Conservation (phyloP, 2,113 vertebrate genomes). For the Malurus alboscapulatus region DNA sequence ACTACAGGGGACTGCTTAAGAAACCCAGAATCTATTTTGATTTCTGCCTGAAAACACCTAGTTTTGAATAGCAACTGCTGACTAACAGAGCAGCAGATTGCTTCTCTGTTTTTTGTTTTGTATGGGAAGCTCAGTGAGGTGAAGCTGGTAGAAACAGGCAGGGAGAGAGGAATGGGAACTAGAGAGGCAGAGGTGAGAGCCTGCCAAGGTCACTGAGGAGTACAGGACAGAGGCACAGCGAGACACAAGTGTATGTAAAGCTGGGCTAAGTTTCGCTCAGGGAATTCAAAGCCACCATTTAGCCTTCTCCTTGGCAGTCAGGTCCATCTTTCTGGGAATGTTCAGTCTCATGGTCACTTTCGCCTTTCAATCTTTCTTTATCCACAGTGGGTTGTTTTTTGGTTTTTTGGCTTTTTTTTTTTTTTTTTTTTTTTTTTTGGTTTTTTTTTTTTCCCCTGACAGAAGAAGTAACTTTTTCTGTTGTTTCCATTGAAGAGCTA, state of each 20-base stretch:
- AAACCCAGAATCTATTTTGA: background rate
- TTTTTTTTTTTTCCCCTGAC: background rate
- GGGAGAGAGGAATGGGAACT: background rate
- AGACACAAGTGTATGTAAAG: rapidly evolving
- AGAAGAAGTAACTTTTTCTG: background rate
- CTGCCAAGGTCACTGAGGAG: background rate
- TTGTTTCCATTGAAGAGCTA: background rate
- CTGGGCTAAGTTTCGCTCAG: background rate
- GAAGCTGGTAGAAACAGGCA: background rate
- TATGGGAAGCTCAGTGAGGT: background rate
- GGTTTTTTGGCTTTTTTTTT: too few relatives aligned
- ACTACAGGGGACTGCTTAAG: background rate
- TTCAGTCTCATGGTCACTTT: background rate
- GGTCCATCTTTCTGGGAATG: background rate
- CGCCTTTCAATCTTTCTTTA: background rate
- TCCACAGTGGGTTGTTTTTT: background rate
- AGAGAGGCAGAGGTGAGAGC: background rate
- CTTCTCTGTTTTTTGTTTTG: background rate
- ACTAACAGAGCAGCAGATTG: background rate
- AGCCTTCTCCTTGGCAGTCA: background rate
- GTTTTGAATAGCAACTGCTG: background rate
- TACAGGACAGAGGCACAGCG: background rate
- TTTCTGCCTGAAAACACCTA: background rate
- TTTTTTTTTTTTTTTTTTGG: too few relatives aligned
- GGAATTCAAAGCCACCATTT: background rate